Evolutionary conservation across 2,113 vertebrate genomes (phyloP), one percentile per base, ranked within the genome.

Genomic region (Furnarius figulus): DNA sequence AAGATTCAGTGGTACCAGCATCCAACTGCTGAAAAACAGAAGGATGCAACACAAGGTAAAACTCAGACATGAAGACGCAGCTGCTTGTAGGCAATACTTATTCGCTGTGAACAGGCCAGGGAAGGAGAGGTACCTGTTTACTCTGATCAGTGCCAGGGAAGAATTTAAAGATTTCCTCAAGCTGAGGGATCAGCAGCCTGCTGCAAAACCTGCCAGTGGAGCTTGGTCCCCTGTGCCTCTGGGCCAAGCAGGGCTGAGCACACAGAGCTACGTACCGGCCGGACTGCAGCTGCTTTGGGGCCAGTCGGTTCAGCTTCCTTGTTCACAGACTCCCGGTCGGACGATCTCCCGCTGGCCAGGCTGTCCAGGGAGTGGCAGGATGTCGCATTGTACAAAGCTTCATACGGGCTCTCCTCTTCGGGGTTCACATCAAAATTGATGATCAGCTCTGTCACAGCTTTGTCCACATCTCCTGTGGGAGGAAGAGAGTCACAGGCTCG

Each of bases 321-420:
- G 31, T 96, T 98, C 63, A 96, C 89, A 0, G 99, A 99, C 58
- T 99, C 99, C 44, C 98, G 97, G 97, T 99, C 99, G 1, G 99
- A 99, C 0, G 99, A 99, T 35, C 98, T 99, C 50, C 99, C 99
- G 1, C 99, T 99, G 96, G 99, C 98, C 56, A 98, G 98, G 97
- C 99, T 99, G 98, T 99, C 99, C 96, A 99, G 89, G 6, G 99
- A 99, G 89, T 99, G 99, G 96, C 99, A 99, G 76, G 99, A 99
- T 0, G 99, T 98, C 13, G 99, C 99, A 10, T 99, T 99, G 94
- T 98, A 99, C 63, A 99, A 96, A 2, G 98, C 99, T 96, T 99
- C 99, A 5, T 99, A 99, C 0, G 99, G 99, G 70, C 99, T 99
- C 95, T 99, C 99, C 80, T 99, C 98, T 70, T 99, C 98, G 0